A percentile compares a stretch with the other conserved stretches of the same genome.
Evolutionary conservation across 2,888 invertebrate species (phyloP).

Genomic region (Cephus runcator): DNA sequence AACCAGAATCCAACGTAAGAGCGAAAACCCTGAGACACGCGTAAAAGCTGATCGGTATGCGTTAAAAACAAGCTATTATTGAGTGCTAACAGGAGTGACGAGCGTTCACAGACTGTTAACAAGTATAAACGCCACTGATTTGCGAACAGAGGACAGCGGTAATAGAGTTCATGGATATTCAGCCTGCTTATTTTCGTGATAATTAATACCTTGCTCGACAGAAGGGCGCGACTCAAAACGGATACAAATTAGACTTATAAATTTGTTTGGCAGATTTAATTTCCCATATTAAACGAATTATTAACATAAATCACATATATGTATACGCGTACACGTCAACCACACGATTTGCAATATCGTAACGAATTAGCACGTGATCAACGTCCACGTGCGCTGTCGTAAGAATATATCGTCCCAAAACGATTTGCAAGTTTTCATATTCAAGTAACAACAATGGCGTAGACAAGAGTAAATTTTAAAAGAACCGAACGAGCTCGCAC

Average conservation of each 20-base stretch:
- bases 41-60: not conserved
- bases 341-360: too few relatives aligned
- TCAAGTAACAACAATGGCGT: not conserved
- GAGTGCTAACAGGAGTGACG: not conserved
- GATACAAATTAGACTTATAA: not conserved
- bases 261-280: not conserved
- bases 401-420: too few relatives aligned
- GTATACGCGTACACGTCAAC: too few relatives aligned
- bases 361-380: too few relatives aligned
- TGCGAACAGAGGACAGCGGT: not conserved
- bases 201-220: too few relatives aligned
- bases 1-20: not conserved
- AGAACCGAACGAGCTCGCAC: not conserved
- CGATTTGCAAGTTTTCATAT: too few relatives aligned
- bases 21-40: not conserved
- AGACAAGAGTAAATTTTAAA: not conserved
- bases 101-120: not conserved
- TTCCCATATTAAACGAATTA: too few relatives aligned
- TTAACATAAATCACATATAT: too few relatives aligned
- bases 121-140: not conserved
- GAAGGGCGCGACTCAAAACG: not conserved
- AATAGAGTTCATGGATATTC: not conserved
- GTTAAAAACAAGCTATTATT: not conserved
- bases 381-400: too few relatives aligned
- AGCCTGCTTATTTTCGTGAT: too few relatives aligned